Conservation (phyloP, 2,113 vertebrate species). For the Labeo rohita region DNA sequence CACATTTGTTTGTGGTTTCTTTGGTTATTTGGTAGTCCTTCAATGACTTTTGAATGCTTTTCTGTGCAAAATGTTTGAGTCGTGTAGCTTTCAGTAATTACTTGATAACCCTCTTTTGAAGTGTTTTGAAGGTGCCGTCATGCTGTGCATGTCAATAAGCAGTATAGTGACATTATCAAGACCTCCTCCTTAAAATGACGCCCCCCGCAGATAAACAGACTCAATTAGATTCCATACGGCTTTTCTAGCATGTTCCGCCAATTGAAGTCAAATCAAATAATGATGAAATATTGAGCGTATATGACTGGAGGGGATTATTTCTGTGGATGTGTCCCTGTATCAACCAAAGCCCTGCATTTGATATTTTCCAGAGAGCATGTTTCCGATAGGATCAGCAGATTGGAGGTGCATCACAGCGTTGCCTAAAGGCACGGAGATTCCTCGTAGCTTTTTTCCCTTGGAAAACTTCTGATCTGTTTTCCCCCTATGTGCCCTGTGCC, state of each 20-base stretch:
- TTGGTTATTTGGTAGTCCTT: not conserved
- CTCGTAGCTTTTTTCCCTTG: not conserved
- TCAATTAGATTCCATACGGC: not conserved
- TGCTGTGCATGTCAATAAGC: not conserved
- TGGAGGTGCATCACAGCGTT: not conserved
- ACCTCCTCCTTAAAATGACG: not conserved
- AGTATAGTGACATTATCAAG: not conserved
- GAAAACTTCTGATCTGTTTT: not conserved
- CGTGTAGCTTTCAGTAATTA: not conserved
- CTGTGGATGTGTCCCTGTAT: not conserved
- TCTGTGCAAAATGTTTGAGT: not conserved
- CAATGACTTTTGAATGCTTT: not conserved
- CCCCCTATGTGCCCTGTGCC: not conserved
- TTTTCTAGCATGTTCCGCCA: not conserved
- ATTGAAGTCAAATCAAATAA: slow-evolving; percentile 10
- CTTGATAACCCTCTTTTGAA: not conserved
- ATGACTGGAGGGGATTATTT: slow-evolving; percentile 16
- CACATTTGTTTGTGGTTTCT: not conserved
- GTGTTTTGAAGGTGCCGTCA: not conserved
- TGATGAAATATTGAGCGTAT: slow-evolving; percentile 3
- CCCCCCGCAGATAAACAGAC: not conserved
- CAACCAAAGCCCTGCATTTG: not conserved
- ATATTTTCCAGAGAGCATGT: slow-evolving; percentile 32
- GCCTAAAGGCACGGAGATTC: not conserved
- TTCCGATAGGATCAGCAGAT: slow-evolving; percentile 17